phyloP scores from a whole-genome alignment of 2,888 invertebrate genomes.

The Chrysopilus asiliformis region DNA sequence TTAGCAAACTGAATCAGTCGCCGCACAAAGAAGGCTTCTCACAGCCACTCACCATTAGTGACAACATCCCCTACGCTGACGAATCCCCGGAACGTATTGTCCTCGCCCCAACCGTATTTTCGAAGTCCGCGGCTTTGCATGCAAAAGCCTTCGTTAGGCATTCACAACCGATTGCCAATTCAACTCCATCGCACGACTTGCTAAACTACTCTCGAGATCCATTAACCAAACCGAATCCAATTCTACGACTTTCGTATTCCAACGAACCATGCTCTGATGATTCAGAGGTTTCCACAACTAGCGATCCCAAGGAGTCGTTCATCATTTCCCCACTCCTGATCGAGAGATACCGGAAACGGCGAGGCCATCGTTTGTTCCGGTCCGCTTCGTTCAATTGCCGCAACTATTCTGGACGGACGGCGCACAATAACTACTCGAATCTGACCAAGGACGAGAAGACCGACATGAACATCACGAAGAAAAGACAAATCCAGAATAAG shows the following conservation, averaged over 20 bases:
- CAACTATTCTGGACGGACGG: conserved; percentile 24
- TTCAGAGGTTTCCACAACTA: conserved; percentile 27
- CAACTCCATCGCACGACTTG: background rate
- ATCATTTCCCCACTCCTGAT: conserved; percentile 30
- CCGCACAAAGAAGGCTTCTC: conserved; percentile 25
- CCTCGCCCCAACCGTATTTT: background rate
- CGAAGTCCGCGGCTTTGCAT: background rate
- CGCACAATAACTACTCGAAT: conserved; percentile 18
- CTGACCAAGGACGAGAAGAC: conserved; percentile 63
- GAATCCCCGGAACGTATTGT: conserved; percentile 44
- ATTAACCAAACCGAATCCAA: conserved; percentile 1
- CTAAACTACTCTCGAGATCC: conserved; percentile 1
- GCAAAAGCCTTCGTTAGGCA: background rate
- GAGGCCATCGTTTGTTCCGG: conserved; percentile 33
- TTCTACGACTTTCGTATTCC: conserved; percentile 23
- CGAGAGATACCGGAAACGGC: conserved; percentile 34
- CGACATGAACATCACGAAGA: conserved; percentile 64
- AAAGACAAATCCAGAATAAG: conserved; percentile 44
- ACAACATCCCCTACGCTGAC: conserved; percentile 59
- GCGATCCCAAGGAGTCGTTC: conserved; percentile 33
- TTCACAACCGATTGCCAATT: conserved; percentile 1
- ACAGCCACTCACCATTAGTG: conserved; percentile 36
- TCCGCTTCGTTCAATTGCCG: conserved; percentile 36
- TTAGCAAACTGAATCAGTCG: conserved; percentile 7
- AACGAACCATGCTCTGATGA: conserved; percentile 28